A percentile compares a stretch with the other conserved stretches of the same genome.
Conservation (phyloP, 2,113 vertebrate species). For the Lamprologus speciosus region DNA sequence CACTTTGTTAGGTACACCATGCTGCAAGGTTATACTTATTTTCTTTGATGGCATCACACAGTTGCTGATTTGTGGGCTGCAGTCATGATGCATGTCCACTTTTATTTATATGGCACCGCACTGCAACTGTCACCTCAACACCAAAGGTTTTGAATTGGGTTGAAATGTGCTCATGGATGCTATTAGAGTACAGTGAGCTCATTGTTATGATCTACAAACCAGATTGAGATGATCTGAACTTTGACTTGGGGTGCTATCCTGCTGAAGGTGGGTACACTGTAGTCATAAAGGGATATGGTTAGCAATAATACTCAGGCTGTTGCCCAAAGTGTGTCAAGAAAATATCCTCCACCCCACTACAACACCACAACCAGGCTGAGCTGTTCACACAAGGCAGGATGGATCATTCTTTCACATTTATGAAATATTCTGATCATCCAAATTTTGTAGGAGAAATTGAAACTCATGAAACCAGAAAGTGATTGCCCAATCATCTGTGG, state of each 20-base stretch:
- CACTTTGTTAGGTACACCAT: not conserved
- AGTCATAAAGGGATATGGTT: not conserved
- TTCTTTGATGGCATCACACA: not conserved
- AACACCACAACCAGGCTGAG: not conserved
- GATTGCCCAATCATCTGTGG: not conserved
- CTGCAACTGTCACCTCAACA: rapidly evolving
- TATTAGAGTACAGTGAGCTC: not conserved
- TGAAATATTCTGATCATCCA: not conserved
- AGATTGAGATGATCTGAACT: not conserved
- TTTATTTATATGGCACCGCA: not conserved
- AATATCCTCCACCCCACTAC: not conserved
- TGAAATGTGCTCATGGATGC: not conserved
- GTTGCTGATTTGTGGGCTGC: not conserved
- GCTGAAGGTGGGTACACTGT: not conserved
- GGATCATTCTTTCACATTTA: not conserved
- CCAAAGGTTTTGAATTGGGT: rapidly evolving
- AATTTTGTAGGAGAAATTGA: not conserved
- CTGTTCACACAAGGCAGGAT: not conserved
- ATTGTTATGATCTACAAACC: not conserved
- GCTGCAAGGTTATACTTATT: not conserved
- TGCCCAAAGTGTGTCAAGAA: not conserved
- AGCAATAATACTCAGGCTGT: not conserved
- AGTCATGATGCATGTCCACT: not conserved
- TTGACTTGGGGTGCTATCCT: rapidly evolving
- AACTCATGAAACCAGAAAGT: not conserved